Conservation (phyloP, 2,113 vertebrate genomes). For the Edolisoma coerulescens region DNA sequence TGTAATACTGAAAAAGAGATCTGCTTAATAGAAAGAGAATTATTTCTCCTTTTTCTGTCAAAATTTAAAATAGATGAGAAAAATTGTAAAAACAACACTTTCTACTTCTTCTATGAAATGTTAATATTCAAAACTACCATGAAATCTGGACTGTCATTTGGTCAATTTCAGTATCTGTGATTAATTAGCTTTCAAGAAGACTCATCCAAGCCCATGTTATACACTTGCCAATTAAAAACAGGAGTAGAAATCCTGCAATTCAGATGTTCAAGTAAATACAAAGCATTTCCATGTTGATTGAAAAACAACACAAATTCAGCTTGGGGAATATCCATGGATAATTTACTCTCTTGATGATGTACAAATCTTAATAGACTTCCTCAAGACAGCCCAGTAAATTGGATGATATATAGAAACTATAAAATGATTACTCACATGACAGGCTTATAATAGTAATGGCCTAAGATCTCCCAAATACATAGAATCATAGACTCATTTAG, state of each 20-base stretch:
- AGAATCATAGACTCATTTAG: background rate
- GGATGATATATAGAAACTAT: background rate
- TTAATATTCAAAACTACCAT: background rate
- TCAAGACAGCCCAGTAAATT: background rate
- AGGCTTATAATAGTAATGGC: background rate
- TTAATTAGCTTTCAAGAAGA: background rate
- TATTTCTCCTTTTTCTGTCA: background rate
- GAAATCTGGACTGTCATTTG: background rate
- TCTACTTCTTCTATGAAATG: background rate
- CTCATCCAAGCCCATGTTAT: background rate
- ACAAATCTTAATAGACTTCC: background rate
- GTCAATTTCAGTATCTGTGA: background rate
- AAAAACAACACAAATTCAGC: background rate
- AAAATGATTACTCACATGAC: background rate
- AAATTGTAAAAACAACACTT: background rate
- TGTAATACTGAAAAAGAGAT: background rate
- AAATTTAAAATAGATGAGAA: background rate
- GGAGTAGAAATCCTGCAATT: background rate
- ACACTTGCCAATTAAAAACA: background rate
- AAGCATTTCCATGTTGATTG: background rate
- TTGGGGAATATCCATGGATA: background rate
- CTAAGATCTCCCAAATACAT: background rate
- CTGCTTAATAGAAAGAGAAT: background rate
- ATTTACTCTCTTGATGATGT: background rate
- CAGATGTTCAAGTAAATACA: background rate